These are phyloP conservation scores for Agapornis roseicollis DNA, from an alignment of 2,113 vertebrate genomes.

Conservation along the genomic window DNA sequence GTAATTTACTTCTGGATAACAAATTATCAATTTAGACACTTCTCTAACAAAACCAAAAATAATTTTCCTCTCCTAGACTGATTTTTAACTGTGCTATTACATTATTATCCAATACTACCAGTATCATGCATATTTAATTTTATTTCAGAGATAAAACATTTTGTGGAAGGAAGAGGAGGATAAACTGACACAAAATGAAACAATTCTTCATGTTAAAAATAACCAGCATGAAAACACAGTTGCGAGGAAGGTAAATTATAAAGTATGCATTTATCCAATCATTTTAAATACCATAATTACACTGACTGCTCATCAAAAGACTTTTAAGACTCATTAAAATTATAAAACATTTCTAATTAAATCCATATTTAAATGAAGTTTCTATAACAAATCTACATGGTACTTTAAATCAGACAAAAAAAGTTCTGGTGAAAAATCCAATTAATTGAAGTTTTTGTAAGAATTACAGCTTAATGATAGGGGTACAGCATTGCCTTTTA, in stretches of 20 bases:
- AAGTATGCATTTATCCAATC: conserved; percentile 79
- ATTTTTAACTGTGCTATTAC: conserved; percentile 57
- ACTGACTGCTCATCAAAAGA: conserved; percentile 77
- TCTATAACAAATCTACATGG: conserved; percentile 66
- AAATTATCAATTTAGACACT: conserved; percentile 51
- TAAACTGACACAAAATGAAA: conserved; percentile 72
- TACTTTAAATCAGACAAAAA: conserved; percentile 72
- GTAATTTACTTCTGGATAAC: conserved; percentile 47
- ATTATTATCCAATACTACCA: conserved; percentile 48
- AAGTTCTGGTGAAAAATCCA: conserved; percentile 57
- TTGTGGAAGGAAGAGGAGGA: conserved; percentile 55
- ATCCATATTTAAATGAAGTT: conserved; percentile 80
- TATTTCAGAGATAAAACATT: conserved; percentile 70
- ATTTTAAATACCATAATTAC: conserved; percentile 81
- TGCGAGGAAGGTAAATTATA: conserved; percentile 76
- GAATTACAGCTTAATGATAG: conserved; percentile 66
- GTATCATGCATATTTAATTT: conserved; percentile 70
- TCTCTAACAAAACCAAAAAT: conserved; percentile 65
- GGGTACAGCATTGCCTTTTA: conserved; percentile 29
- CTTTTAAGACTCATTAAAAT: conserved; percentile 81
- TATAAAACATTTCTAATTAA: conserved; percentile 81
- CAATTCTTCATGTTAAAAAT: conserved; percentile 71
- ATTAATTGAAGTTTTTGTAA: conserved; percentile 65
- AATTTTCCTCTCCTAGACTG: conserved; percentile 50
- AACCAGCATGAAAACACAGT: conserved; percentile 69